Conservation (phyloP, 2,888 invertebrate species). For the Polia nebulosa region DNA sequence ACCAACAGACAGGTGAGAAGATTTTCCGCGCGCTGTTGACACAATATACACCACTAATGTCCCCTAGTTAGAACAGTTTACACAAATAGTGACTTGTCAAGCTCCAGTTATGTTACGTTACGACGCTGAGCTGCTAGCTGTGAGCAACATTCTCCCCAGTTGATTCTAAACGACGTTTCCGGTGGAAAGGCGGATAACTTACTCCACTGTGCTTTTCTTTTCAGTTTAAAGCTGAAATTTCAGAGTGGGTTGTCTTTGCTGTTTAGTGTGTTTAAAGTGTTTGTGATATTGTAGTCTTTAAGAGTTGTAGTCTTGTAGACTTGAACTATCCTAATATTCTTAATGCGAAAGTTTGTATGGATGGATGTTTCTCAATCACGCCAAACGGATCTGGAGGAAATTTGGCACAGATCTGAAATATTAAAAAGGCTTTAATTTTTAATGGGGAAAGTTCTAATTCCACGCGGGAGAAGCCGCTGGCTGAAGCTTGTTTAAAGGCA, state of each 20-base stretch:
- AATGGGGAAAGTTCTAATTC: too few species aligned
- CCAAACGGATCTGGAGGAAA: too few species aligned
- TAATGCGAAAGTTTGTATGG: too few species aligned
- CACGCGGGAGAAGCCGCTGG: too few species aligned
- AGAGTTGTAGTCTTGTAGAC: background rate
- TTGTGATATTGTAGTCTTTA: slow-evolving; percentile 13
- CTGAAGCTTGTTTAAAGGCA: too few species aligned
- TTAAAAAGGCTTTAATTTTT: too few species aligned
- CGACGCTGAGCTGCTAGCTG: slow-evolving; percentile 35
- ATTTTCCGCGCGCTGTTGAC: slow-evolving; percentile 24
- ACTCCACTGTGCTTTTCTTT: slow-evolving; percentile 40
- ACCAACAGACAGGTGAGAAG: slow-evolving; percentile 28
- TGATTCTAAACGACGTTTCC: slow-evolving; percentile 55
- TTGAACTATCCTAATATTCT: too few species aligned
- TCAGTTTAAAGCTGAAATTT: slow-evolving; percentile 34
- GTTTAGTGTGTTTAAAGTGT: slow-evolving; percentile 17
- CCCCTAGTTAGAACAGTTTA: slow-evolving; percentile 35
- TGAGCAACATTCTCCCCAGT: slow-evolving; percentile 51
- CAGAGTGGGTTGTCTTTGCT: slow-evolving; percentile 32
- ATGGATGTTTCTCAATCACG: too few species aligned
- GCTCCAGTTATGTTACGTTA: slow-evolving; percentile 44
- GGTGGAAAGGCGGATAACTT: slow-evolving; percentile 49
- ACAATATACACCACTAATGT: slow-evolving; percentile 38
- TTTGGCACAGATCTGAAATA: too few species aligned
- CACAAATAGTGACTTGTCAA: slow-evolving; percentile 56